Evolutionary conservation across 2,113 vertebrate species (phyloP).

Genomic region (Ardeotis arabs): DNA sequence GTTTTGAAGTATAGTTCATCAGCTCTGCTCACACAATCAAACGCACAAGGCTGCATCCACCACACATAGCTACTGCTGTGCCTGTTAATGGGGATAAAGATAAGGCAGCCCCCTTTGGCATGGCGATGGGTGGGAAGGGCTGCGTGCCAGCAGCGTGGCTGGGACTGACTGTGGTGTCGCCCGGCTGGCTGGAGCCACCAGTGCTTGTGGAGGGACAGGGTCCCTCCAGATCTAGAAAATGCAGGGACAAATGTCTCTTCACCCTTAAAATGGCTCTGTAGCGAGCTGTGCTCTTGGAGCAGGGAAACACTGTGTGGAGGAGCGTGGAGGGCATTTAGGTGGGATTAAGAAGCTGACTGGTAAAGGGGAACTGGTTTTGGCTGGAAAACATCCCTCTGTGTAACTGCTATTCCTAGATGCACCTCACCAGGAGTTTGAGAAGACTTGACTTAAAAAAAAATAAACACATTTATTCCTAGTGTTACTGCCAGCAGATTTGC

Average conservation of each 20-base stretch:
- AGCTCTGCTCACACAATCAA: neutral
- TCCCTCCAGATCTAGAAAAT: neutral
- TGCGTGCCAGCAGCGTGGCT: accelerated
- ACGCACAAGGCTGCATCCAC: accelerated
- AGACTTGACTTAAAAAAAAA: neutral
- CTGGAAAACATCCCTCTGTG: neutral
- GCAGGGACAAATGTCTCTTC: neutral
- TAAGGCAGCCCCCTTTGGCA: neutral
- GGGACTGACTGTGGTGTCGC: accelerated
- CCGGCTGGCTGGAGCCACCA: accelerated
- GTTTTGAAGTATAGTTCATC: neutral
- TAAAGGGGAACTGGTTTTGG: neutral
- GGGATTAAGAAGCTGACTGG: neutral
- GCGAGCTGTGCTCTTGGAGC: neutral
- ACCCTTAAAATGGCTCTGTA: neutral
- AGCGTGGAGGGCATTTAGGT: neutral
- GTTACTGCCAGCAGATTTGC: neutral
- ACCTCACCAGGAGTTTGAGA: neutral
- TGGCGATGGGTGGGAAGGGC: accelerated
- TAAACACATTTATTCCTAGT: neutral
- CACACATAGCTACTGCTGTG: neutral
- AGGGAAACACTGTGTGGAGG: neutral
- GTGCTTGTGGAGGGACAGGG: accelerated
- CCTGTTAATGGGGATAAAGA: neutral
- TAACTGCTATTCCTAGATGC: neutral